Evolutionary conservation across 2,888 invertebrate species (phyloP), one percentile per base, ranked within the genome.

Genomic region (Perizoma affinitatum): DNA sequence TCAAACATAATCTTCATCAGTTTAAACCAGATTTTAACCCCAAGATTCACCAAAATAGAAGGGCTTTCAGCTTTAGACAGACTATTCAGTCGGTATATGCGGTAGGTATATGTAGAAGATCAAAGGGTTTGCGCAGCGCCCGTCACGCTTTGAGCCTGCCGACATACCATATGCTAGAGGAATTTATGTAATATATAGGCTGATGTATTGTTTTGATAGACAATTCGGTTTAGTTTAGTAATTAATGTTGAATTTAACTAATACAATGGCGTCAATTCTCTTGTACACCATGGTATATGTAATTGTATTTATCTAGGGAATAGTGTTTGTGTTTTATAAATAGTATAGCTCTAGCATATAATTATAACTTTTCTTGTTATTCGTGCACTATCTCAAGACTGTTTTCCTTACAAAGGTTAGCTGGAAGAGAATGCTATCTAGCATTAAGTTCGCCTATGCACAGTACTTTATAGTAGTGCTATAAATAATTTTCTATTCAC

Each of bases 91-190:
- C 72, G 70, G 50, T 49, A 5, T 60, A 46, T 53, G 73, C 67
- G 67, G 58, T 65, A 55, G 61, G 62, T 73, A 70, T 72, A 74
- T 71, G 70, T 65, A 72, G 72, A 68, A 81, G 80, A 83, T 83
- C 83, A 83, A 83, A 83, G 82, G 83, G 80, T 73, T 71, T 66
- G 65, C 49, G 70, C 70, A 73, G 71, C 68, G 73, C 74, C 67
- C 70, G 70, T 64, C 72, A 68, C 74, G 76, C 79, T 83, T 82
- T 83, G 82, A 81, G 76, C 76, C 63, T 67, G 76, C 80, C 81
- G 78, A 67, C 75, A 70, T 69, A 66, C 70, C 66, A 54, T 69
- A 68, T 72, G 62, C 66, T 71, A 66, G 66, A 56, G 67, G 65
- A 67, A 71, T 74, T 61, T 69, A 61, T 65, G 56, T 66, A 69